These are phyloP conservation scores for Glossosoma conforme DNA, from an alignment of 1,140 invertebrate genomes.

Conservation along the genomic window DNA sequence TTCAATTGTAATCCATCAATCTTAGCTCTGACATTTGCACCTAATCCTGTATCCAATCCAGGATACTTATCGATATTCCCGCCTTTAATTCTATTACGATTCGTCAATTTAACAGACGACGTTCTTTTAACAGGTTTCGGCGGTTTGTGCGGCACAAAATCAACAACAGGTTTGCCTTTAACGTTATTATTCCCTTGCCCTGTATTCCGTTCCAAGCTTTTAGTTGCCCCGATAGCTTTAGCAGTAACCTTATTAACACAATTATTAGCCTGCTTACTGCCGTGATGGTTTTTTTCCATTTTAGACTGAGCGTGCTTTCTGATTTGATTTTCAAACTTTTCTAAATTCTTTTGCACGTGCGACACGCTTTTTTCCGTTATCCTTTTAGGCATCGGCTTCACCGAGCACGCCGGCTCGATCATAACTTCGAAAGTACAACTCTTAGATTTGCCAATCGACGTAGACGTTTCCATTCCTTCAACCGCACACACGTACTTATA, in stretches of 20 bases:
- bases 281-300: slow-evolving; percentile 47
- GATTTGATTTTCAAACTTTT: slow-evolving; percentile 51
- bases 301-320: slow-evolving; percentile 48
- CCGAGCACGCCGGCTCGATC: slow-evolving; percentile 40
- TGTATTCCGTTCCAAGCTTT: slow-evolving; percentile 52
- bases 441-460: slow-evolving; percentile 44
- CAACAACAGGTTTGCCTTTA: slow-evolving; percentile 49
- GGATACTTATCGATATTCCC: slow-evolving; percentile 23
- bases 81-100: slow-evolving; percentile 39
- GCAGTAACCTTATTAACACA: slow-evolving; percentile 24
- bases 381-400: slow-evolving; percentile 42
- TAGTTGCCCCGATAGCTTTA: slow-evolving; percentile 45
- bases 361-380: slow-evolving; percentile 43
- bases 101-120: slow-evolving; percentile 48
- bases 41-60: slow-evolving; percentile 34
- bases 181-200: slow-evolving; percentile 44
- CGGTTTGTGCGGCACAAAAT: slow-evolving; percentile 56
- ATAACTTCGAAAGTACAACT: slow-evolving; percentile 51
- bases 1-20: slow-evolving; percentile 48
- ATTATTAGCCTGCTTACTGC: slow-evolving; percentile 45
- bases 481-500: slow-evolving; percentile 45
- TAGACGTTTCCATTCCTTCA: slow-evolving; percentile 42
- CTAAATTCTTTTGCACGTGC: slow-evolving; percentile 49
- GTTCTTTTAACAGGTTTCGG: slow-evolving; percentile 50
- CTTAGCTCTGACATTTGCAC: slow-evolving; percentile 49